A percentile compares a stretch with the other conserved stretches of the same genome.
Conservation (phyloP, 1,140 invertebrate genomes). For the Polyergus mexicanus region DNA sequence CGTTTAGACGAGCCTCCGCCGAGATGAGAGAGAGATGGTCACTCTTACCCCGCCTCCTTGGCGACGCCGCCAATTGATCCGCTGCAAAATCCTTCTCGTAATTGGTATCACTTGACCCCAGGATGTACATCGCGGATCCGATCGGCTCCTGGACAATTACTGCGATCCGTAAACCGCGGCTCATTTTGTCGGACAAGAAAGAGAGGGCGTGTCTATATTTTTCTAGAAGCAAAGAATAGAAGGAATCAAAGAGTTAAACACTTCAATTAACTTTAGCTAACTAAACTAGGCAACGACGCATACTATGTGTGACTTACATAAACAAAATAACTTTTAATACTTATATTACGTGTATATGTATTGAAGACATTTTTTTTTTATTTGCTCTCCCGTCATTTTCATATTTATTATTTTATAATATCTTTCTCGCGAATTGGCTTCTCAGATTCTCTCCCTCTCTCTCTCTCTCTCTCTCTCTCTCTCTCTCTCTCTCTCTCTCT, state of each 20-base stretch:
- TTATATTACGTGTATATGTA: neutral
- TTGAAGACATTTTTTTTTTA: neutral
- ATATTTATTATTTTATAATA: neutral
- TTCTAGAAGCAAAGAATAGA: neutral
- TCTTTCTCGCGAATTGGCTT: neutral
- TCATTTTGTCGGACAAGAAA: neutral
- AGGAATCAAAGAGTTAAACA: neutral
- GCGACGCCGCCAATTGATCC: constrained; percentile 65
- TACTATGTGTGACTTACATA: neutral
- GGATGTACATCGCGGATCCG: neutral
- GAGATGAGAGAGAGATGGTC: constrained; percentile 48
- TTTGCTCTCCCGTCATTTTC: neutral
- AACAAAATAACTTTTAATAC: neutral
- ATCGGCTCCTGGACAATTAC: constrained; percentile 20
- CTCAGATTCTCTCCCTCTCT: no score
- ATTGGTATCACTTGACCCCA: constrained; percentile 75
- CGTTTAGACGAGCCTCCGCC: constrained; percentile 82
- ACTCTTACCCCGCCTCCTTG: neutral
- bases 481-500: no score
- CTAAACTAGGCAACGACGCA: neutral
- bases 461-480: no score
- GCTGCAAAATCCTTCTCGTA: constrained; percentile 52
- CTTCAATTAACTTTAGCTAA: neutral
- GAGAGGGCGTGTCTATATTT: neutral
- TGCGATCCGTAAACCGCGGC: neutral